Evolutionary conservation across 2,888 invertebrate species (phyloP).

Genomic region (Sipha maydis): DNA sequence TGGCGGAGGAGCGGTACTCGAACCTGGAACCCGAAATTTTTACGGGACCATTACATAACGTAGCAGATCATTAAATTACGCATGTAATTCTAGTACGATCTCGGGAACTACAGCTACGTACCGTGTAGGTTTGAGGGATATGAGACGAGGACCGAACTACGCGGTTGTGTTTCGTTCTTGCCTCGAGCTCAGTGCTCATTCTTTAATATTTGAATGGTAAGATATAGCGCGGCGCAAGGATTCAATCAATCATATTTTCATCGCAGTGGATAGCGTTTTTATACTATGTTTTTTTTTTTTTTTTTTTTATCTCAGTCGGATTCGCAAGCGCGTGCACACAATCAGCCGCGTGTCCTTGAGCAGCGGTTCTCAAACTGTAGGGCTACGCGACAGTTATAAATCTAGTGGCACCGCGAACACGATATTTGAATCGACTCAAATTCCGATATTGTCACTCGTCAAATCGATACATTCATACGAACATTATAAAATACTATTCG

Average conservation of each 20-base stretch:
- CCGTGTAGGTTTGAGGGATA: neutral
- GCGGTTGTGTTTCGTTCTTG: neutral
- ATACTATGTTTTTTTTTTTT: neutral
- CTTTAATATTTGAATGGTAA: slow-evolving; percentile 17
- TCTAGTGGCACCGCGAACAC: no score
- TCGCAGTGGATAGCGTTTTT: neutral
- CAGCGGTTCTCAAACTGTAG: no score
- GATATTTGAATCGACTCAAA: no score
- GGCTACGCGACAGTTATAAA: no score
- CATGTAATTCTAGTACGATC: neutral
- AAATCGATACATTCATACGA: no score
- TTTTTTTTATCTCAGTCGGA: neutral
- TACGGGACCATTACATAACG: neutral
- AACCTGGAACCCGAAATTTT: neutral
- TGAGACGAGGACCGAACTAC: no score
- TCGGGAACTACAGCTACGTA: no score
- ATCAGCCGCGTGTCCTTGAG: no score
- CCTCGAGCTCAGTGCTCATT: neutral
- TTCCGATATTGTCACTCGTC: no score
- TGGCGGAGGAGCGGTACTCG: neutral
- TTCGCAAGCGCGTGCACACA: neutral
- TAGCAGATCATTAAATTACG: neutral
- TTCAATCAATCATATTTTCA: slow-evolving; percentile 33
- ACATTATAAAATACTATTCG: no score
- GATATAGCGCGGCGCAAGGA: neutral